phyloP scores from a whole-genome alignment of 2,888 invertebrate species.

The Ornithoptera alexandrae region DNA sequence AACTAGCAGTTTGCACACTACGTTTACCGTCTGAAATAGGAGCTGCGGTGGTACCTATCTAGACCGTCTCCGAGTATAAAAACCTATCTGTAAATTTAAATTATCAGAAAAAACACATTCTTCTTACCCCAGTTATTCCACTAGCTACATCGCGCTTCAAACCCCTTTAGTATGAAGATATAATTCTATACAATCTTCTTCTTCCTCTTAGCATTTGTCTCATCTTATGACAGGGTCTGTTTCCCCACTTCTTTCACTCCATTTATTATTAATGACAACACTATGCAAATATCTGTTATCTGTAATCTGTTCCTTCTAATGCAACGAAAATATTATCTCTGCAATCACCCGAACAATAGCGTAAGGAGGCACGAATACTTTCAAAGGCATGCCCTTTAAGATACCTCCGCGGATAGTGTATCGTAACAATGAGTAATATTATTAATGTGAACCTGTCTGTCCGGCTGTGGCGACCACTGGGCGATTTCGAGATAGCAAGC shows the following conservation, averaged over 20 bases:
- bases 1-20: too few species aligned
- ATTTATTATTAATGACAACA: not conserved
- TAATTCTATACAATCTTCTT: not conserved
- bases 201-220: too few species aligned
- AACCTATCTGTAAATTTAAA: too few species aligned
- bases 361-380: conserved; percentile 37
- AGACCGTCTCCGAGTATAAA: too few species aligned
- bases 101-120: too few species aligned
- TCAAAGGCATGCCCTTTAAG: conserved; percentile 38
- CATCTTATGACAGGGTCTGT: too few species aligned
- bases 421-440: conserved; percentile 70
- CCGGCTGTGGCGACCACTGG: conserved; percentile 52
- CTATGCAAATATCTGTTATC: not conserved
- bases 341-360: conserved; percentile 8
- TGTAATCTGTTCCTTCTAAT: not conserved
- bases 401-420: conserved; percentile 51
- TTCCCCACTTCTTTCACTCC: too few species aligned
- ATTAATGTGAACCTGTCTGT: conserved; percentile 72
- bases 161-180: not conserved
- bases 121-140: too few species aligned
- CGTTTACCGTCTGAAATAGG: too few species aligned
- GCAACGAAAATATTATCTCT: conserved; percentile 11
- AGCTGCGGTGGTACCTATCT: too few species aligned
- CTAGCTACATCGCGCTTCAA: too few species aligned
- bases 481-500: conserved; percentile 59